These are phyloP conservation scores for Osmerus eperlanus DNA, from an alignment of 2,113 vertebrate genomes.

Conservation along the genomic window DNA sequence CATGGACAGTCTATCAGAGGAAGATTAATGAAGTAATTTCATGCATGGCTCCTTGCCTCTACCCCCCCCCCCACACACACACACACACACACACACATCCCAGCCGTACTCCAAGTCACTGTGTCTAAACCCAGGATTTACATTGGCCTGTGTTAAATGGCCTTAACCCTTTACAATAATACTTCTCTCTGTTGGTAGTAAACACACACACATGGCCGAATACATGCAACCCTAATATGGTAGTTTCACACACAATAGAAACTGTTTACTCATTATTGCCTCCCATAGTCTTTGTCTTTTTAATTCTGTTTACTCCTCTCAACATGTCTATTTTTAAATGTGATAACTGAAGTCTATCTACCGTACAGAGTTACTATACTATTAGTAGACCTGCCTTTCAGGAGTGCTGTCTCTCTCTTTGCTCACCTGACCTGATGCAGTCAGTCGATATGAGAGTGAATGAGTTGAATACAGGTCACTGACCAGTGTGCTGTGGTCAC, in stretches of 20 bases:
- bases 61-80: conserved; percentile 24
- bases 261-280: no score
- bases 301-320: no score
- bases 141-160: conserved; percentile 68
- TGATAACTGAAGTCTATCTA: no score
- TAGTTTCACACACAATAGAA: no score
- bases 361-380: no score
- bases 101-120: conserved; percentile 59
- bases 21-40: conserved; percentile 84
- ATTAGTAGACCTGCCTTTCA: no score
- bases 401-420: no score
- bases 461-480: conserved; percentile 8
- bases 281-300: no score
- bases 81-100: no score
- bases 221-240: neutral
- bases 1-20: conserved; percentile 71
- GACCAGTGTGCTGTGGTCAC: conserved; percentile 13
- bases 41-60: conserved; percentile 76
- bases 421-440: no score
- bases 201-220: conserved; percentile 7
- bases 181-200: conserved; percentile 59
- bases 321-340: no score
- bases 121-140: conserved; percentile 74
- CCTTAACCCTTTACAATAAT: conserved; percentile 70
- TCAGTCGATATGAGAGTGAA: neutral